Evolutionary conservation across 2,797 vertebrate species (phyloP).

Genomic region (Lepidocolaptes lacrymiger): DNA sequence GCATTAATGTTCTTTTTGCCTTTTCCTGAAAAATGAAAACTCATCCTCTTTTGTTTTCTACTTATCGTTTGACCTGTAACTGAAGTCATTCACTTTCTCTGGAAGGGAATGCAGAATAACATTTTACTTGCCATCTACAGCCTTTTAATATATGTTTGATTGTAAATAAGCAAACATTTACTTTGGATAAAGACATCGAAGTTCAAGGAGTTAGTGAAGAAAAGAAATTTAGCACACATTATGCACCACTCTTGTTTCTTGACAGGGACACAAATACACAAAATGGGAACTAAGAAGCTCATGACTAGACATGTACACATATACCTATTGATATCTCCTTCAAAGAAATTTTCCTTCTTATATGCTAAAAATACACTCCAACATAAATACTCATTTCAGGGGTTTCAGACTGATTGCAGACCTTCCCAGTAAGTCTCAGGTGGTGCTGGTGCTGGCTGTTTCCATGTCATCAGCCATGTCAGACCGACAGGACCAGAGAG

Average conservation of each 20-base stretch:
- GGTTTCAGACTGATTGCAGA: neutral
- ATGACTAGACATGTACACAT: neutral
- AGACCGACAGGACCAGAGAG: neutral
- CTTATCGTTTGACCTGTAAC: neutral
- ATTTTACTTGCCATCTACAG: neutral
- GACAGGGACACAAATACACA: neutral
- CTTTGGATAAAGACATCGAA: neutral
- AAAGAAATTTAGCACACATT: accelerated
- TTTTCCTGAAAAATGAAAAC: neutral
- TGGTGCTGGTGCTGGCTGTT: neutral
- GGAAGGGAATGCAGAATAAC: neutral
- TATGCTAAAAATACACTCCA: neutral
- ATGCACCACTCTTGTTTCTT: neutral
- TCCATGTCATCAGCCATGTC: neutral
- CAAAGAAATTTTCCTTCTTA: neutral
- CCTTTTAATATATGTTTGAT: neutral
- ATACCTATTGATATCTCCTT: neutral
- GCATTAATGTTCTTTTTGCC: neutral
- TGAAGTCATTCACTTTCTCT: neutral
- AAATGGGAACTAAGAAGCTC: neutral
- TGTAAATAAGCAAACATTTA: neutral
- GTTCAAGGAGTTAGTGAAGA: neutral
- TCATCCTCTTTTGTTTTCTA: neutral
- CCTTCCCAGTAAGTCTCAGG: neutral
- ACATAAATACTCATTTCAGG: neutral